Evolutionary conservation across 2,888 invertebrate genomes (phyloP).

Genomic region (Blastobasis adustella): DNA sequence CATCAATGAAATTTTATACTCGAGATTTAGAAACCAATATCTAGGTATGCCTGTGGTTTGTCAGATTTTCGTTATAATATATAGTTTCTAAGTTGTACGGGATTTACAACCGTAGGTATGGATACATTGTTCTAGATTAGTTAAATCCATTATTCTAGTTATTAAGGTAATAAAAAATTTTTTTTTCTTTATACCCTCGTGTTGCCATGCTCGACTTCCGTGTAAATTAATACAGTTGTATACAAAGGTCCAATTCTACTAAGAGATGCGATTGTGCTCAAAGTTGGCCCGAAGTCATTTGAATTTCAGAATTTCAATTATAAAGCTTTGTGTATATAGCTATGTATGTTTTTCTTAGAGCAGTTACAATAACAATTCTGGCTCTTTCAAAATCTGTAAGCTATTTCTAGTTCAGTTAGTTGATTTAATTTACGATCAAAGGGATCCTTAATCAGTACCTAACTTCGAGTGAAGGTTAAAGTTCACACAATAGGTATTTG

Average conservation of each 20-base stretch:
- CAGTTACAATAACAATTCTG: constrained; percentile 1
- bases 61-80: too few relatives aligned
- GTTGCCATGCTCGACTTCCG: constrained; percentile 6
- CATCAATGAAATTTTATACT: too few relatives aligned
- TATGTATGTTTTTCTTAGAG: constrained; percentile 24
- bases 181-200: not conserved
- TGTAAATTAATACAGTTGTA: constrained; percentile 37
- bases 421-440: not conserved
- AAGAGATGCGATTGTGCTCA: constrained; percentile 10
- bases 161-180: not conserved
- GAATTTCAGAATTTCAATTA: constrained; percentile 63
- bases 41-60: too few relatives aligned
- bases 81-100: too few relatives aligned
- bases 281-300: constrained; percentile 51
- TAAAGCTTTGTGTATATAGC: constrained; percentile 22
- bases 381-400: constrained; percentile 13
- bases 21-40: too few relatives aligned
- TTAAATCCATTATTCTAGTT: too few relatives aligned
- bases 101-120: too few relatives aligned
- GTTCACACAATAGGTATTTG: too few relatives aligned
- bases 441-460: too few relatives aligned
- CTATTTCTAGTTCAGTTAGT: not conserved
- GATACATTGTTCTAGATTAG: too few relatives aligned
- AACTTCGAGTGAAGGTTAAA: too few relatives aligned
- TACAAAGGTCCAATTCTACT: constrained; percentile 7